Base-by-base conservation (phyloP, 2,888 invertebrate genomes). In the Chymomyza caudatula region DNA sequence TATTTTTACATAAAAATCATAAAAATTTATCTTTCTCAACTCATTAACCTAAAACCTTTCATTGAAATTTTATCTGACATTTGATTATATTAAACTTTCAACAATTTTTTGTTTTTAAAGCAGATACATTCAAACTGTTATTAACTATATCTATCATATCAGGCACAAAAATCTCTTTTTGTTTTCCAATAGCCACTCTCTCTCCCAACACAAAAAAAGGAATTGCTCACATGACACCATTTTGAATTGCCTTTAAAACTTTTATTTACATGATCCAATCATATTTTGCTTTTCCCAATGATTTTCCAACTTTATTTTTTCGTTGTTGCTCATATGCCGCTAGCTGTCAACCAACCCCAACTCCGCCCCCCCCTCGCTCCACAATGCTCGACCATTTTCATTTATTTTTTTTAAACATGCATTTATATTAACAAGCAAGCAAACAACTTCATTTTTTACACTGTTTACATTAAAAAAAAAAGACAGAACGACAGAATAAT, bases 351-450 rank as follows among this genome's bases (percentile, higher is more conserved):
- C 52, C 69, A 25, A 4, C 25, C 6, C 25, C 25, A 4, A 25
- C 25, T n/a, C n/a, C n/a, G n/a, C 25, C 2, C 11, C 29, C 8
- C 29, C 29, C 29, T 11, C 2, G 29, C 2, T 76, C n/a, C n/a
- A n/a, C n/a, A n/a, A 63, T 72, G 47, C 67, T 65, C 57, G 55
- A 23, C n/a, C 20, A 53, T 63, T 5, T 65, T 71, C 51, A 62
- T 69, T 55, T 65, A 62, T 22, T n/a, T 37, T 60, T 60, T 53
- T 67, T 60, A 60, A 66, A 60, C 63, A 65, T 68, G 69, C 49
- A 62, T 54, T 67, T 77, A 67, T 74, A 72, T 76, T 77, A 69
- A 77, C 66, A 72, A 74, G 68, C 65, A 67, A 11, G 63, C 25
- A 63, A 69, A 65, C 68, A 60, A 23, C 19, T 58, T 65, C 57